Evolutionary conservation across 1,140 invertebrate species (phyloP).

Genomic region (Diachasma alloeum): DNA sequence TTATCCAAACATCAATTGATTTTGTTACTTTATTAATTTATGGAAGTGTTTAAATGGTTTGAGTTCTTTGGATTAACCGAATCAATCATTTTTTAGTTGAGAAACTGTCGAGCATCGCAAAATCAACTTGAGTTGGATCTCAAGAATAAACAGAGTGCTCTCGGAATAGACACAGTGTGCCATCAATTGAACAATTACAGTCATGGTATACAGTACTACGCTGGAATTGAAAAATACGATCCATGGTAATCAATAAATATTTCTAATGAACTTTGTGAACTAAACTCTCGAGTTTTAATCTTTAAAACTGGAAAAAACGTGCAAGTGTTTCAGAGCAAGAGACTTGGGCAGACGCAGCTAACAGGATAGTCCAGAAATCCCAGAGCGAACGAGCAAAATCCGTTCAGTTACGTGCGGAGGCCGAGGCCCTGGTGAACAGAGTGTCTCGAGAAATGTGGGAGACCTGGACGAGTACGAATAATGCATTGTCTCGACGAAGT

Average conservation of each 20-base stretch:
- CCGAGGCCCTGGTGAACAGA: slow-evolving; percentile 83
- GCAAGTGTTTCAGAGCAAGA: slow-evolving; percentile 76
- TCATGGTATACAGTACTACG: slow-evolving; percentile 86
- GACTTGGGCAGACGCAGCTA: slow-evolving; percentile 87
- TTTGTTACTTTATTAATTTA: too few relatives aligned
- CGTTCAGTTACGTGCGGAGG: slow-evolving; percentile 78
- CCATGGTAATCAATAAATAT: slow-evolving; percentile 71
- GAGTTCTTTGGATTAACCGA: too few relatives aligned
- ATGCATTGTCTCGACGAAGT: slow-evolving; percentile 77
- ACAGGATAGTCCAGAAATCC: slow-evolving; percentile 81
- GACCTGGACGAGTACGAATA: slow-evolving; percentile 88
- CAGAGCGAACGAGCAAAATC: slow-evolving; percentile 85
- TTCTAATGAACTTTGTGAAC: neutral
- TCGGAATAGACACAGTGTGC: slow-evolving; percentile 87
- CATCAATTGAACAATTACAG: slow-evolving; percentile 89
- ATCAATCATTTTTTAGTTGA: slow-evolving; percentile 57
- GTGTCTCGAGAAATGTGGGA: slow-evolving; percentile 90
- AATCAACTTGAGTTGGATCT: slow-evolving; percentile 89
- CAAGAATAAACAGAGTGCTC: slow-evolving; percentile 86
- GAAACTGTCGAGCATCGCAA: slow-evolving; percentile 77
- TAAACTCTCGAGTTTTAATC: too few relatives aligned
- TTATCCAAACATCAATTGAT: too few relatives aligned
- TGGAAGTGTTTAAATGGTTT: too few relatives aligned
- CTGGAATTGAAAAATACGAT: slow-evolving; percentile 90
- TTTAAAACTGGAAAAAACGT: neutral